Conservation (phyloP, 2,888 invertebrate genomes). For the Yponomeuta evonymella region DNA sequence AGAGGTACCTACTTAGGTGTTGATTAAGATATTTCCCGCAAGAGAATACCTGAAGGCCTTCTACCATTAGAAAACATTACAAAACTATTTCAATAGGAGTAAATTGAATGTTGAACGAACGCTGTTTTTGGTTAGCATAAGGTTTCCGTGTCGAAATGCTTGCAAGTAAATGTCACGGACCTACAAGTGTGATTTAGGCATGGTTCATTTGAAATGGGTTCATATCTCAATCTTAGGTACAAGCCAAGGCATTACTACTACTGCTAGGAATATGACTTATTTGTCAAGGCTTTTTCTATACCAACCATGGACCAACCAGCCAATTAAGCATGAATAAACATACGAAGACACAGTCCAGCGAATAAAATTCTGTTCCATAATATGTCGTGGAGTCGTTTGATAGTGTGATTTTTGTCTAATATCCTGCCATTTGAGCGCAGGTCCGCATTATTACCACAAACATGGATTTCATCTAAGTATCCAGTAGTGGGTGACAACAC, state of each 20-base stretch:
- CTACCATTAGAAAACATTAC: not conserved
- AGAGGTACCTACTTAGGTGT: not conserved
- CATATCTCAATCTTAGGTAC: not conserved
- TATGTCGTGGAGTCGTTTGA: too few relatives aligned
- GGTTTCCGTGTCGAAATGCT: not conserved
- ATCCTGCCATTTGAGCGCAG: too few relatives aligned
- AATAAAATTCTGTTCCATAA: too few relatives aligned
- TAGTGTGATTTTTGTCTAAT: too few relatives aligned
- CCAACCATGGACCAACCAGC: too few relatives aligned
- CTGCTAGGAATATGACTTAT: too few relatives aligned
- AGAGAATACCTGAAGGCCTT: not conserved
- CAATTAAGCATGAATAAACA: too few relatives aligned
- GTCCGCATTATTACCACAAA: too few relatives aligned
- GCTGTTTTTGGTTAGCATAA: not conserved
- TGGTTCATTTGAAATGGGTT: conserved; percentile 6
- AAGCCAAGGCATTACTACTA: not conserved
- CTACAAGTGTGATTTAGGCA: conserved; percentile 38
- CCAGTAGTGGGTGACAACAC: too few relatives aligned
- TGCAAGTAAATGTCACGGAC: conserved; percentile 8
- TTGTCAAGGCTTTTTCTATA: too few relatives aligned
- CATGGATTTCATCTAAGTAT: too few relatives aligned
- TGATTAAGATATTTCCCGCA: not conserved
- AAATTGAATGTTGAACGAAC: conserved; percentile 14
- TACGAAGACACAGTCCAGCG: too few relatives aligned
- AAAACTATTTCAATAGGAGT: conserved; percentile 11